Conservation (phyloP, 2,113 vertebrate genomes). For the Tetraodon nigroviridis region DNA sequence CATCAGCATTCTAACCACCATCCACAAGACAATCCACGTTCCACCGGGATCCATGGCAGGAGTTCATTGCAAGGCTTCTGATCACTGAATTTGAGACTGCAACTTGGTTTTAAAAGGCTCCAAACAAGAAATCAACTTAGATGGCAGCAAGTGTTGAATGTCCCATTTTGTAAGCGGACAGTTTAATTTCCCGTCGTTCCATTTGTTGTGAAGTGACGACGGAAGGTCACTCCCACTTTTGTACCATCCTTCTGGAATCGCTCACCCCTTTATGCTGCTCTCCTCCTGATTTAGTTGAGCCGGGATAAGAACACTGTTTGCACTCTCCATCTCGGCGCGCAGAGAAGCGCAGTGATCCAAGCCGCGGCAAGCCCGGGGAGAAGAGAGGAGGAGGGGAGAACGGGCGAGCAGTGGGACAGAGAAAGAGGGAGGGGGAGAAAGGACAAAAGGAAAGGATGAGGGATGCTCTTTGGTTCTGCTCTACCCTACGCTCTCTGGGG, state of each 20-base stretch:
- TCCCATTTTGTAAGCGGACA: slow-evolving; percentile 7
- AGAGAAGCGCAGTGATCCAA: slow-evolving; percentile 47
- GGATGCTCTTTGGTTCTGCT: slow-evolving; percentile 55
- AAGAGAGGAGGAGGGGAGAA: slow-evolving; percentile 20
- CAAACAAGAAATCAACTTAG: slow-evolving; percentile 2
- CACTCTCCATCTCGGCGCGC: slow-evolving; percentile 52
- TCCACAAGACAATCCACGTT: slow-evolving; percentile 25
- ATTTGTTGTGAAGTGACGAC: slow-evolving; percentile 19
- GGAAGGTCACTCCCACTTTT: slow-evolving; percentile 31
- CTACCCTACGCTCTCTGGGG: slow-evolving; percentile 35
- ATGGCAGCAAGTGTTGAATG: slow-evolving; percentile 22
- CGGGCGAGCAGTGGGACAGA: slow-evolving; percentile 8
- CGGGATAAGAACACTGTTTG: slow-evolving; percentile 37
- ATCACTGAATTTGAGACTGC: neutral
- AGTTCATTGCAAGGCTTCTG: slow-evolving; percentile 20
- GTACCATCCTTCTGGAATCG: slow-evolving; percentile 24
- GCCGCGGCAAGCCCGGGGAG: slow-evolving; percentile 23
- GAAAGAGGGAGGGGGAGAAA: slow-evolving; percentile 12
- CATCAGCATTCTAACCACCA: slow-evolving; percentile 56
- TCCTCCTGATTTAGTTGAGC: slow-evolving; percentile 39
- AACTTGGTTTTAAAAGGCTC: neutral
- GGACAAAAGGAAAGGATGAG: slow-evolving; percentile 48
- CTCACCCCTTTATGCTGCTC: slow-evolving; percentile 27
- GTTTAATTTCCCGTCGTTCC: slow-evolving; percentile 21
- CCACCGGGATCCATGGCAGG: slow-evolving; percentile 54